Conservation (phyloP, 2,113 vertebrate species). For the Oreotragus oreotragus region DNA sequence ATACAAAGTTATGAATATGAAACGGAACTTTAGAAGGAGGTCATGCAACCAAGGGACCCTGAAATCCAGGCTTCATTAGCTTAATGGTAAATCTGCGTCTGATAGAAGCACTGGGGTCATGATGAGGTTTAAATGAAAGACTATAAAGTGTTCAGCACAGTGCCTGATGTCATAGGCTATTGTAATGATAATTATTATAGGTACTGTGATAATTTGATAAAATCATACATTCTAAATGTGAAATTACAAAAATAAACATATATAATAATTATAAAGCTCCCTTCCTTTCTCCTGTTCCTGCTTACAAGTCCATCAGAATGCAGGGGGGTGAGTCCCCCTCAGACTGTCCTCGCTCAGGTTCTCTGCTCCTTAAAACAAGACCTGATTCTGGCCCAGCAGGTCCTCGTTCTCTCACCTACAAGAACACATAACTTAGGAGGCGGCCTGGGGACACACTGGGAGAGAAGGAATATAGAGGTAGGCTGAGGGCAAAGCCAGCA, state of each 20-base stretch:
- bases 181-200: not conserved
- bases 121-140: not conserved
- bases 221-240: not conserved
- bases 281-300: not conserved
- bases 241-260: not conserved
- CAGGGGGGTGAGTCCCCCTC: not conserved
- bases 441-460: not conserved
- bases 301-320: not conserved
- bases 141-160: no score
- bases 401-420: not conserved
- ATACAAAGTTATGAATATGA: not conserved
- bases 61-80: not conserved
- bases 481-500: not conserved
- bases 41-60: not conserved
- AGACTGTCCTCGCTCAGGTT: not conserved
- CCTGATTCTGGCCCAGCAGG: not conserved
- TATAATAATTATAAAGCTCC: not conserved
- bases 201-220: not conserved
- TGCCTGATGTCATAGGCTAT: fast-evolving
- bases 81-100: not conserved
- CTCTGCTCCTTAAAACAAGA: not conserved
- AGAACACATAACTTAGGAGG: not conserved
- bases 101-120: not conserved
- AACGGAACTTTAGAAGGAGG: not conserved
- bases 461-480: not conserved